These are phyloP conservation scores for Agapetus fuscipes DNA, from an alignment of 2,888 invertebrate species.

Conservation along the genomic window DNA sequence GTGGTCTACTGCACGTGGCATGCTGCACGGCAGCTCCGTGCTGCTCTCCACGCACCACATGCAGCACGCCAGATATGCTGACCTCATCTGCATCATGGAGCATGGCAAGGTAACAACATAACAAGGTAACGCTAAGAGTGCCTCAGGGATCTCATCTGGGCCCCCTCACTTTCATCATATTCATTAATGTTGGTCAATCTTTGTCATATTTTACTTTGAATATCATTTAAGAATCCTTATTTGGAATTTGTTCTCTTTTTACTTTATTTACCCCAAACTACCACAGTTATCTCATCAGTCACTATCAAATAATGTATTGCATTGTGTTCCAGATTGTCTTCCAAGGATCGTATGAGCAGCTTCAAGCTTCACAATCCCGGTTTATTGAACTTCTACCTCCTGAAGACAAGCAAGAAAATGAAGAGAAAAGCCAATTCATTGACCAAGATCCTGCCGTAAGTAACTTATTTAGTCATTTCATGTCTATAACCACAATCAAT, in stretches of 20 bases:
- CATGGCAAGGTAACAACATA: conserved; percentile 33
- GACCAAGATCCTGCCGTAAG: conserved; percentile 15
- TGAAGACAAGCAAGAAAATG: conserved; percentile 31
- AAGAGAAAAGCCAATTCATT: conserved; percentile 31
- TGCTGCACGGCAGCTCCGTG: conserved; percentile 43
- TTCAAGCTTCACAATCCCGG: conserved; percentile 47
- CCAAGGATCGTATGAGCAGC: conserved; percentile 50
- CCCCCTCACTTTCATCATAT: no score
- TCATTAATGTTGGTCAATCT: no score
- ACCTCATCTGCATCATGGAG: conserved; percentile 38
- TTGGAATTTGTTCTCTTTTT: no score
- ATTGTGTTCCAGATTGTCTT: conserved; percentile 42
- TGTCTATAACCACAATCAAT: no score
- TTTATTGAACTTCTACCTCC: conserved; percentile 44
- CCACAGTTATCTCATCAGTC: no score
- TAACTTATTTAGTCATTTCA: no score
- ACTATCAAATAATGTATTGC: no score
- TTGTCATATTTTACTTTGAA: no score
- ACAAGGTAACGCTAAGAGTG: no score
- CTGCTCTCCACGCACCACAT: conserved; percentile 59
- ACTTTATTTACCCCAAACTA: no score
- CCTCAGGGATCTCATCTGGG: no score
- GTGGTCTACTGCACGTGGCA: conserved; percentile 47
- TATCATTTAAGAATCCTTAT: no score
- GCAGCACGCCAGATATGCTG: conserved; percentile 45